These are phyloP conservation scores for Chrysaora quinquecirrha DNA, from an alignment of 30 jellyfish, hydroid and myxozoan genomes.

Conservation along the genomic window DNA sequence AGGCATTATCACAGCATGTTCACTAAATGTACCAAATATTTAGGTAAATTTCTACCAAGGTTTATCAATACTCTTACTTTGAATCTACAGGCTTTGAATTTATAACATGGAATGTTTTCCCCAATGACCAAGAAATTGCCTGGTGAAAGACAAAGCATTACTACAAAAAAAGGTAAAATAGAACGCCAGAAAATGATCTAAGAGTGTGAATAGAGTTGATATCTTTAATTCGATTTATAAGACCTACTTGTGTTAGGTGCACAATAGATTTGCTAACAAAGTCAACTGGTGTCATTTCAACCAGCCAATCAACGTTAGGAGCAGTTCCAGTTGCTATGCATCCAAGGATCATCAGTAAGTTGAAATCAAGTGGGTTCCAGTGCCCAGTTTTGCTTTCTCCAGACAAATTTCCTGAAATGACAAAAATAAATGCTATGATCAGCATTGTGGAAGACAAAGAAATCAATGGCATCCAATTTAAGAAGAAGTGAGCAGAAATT, in stretches of 20 bases:
- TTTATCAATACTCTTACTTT: too few relatives aligned
- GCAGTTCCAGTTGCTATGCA: constrained; percentile 81
- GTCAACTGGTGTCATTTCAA: constrained; percentile 97
- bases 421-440: too few relatives aligned
- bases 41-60: too few relatives aligned
- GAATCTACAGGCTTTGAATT: constrained; percentile 83
- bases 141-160: constrained; percentile 27
- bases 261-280: constrained; percentile 89
- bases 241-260: constrained; percentile 88
- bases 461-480: too few relatives aligned
- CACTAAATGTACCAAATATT: too few relatives aligned
- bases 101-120: constrained; percentile 82
- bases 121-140: constrained; percentile 89
- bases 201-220: too few relatives aligned
- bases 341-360: constrained; percentile 65
- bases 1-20: too few relatives aligned
- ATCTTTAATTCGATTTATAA: too few relatives aligned
- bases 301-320: constrained; percentile 85
- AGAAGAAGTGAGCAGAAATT: too few relatives aligned
- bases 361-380: constrained; percentile 92
- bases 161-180: not conserved
- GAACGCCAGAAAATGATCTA: too few relatives aligned
- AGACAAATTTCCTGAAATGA: constrained; percentile 86
- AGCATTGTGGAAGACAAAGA: too few relatives aligned
- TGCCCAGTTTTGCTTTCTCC: constrained; percentile 74